Evolutionary conservation across 1,140 invertebrate species (phyloP), one percentile per base, ranked within the genome.

Genomic region (Zaprionus lachaisei): DNA sequence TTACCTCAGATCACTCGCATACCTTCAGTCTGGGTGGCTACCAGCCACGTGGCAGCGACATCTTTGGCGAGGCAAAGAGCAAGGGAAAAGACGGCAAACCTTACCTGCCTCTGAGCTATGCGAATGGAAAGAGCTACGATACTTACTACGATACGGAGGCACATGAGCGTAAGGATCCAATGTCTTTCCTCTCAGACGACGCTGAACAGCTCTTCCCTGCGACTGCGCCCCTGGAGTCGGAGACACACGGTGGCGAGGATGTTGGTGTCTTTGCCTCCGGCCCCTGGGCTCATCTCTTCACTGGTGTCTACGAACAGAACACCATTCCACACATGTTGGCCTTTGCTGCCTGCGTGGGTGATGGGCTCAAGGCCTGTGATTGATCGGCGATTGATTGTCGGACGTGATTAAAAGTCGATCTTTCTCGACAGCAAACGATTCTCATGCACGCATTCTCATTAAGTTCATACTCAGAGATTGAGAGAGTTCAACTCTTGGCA

Each of bases 281-380:
- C 12, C 97, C 97, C 2, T 95, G 95, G 93, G 93, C 95, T 0
- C 96, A 97, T 87, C 92, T 97, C 14, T 95, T 97, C 71, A 94
- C 95, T 31, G 96, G 96, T 9, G 95, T 96, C 11, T 96, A 96
- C 81, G 96, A 97, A 74, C 96, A 97, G 91, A 96, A 95, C 84
- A 95, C 96, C 81, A 95, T 97, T 38, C 95, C 96, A n/a, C 96
- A 97, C 84, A 95, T 95, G 17, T 95, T 97, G 79, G 95, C 95
- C 2, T 96, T 95, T 81, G 95, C 95, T 2, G 93, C 94, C 0
- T 95, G 95, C 63, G 92, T 95, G 3, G 94, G 94, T 14, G 83
- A 92, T n/a, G 92, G 91, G 1, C 57, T 80, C 9, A 93, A 83
- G 17, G 83, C 84, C 0, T 92, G 91, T 56, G 71, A 92, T 83